Evolutionary conservation across 2,797 vertebrate genomes (phyloP), one percentile per base, ranked within the genome.

Genomic region (Hippocampus kuda): DNA sequence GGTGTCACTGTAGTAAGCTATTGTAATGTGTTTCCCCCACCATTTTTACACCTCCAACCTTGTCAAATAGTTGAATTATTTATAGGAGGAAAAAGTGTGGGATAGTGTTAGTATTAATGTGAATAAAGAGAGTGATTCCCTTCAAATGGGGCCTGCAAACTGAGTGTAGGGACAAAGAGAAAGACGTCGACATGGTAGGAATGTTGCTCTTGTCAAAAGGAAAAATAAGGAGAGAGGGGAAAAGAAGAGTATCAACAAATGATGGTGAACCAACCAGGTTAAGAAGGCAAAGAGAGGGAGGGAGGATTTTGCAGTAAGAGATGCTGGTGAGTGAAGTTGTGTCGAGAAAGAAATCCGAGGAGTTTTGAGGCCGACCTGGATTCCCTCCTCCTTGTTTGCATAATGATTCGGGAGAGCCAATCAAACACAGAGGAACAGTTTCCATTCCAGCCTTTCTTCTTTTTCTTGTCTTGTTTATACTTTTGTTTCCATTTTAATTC

Each of bases 311-410:
- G 38, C 61, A 70, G 68, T 76, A 51, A 65, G 49, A 66, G 70
- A 70, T 68, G 74, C 18, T n/a, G 34, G 51, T 30, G 60, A 76
- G 83, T 69, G 77, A 77, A 75, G 62, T 67, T 67, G 73, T 78
- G 77, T 67, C 74, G 75, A 84, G 77, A 70, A 66, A 69, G 51
- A 83, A 78, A 70, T 77, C 77, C 82, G 66, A 77, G 75, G 76
- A 67, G 76, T 63, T 86, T 72, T 79, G 75, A 80, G 34, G 34
- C 15, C 24, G 83, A 85, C 88, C 88, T 85, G 86, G 78, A 84
- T 89, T 88, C 77, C 72, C 77, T 80, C 65, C 71, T 75, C 56
- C 68, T 75, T 77, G 80, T 84, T 84, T 86, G 81, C 78, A 81
- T 80, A 74, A 70, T 65, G 75, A 73, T 69, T 80, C 77, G 61